Conservation (phyloP, 2,113 vertebrate genomes). For the Scytalopus superciliaris region DNA sequence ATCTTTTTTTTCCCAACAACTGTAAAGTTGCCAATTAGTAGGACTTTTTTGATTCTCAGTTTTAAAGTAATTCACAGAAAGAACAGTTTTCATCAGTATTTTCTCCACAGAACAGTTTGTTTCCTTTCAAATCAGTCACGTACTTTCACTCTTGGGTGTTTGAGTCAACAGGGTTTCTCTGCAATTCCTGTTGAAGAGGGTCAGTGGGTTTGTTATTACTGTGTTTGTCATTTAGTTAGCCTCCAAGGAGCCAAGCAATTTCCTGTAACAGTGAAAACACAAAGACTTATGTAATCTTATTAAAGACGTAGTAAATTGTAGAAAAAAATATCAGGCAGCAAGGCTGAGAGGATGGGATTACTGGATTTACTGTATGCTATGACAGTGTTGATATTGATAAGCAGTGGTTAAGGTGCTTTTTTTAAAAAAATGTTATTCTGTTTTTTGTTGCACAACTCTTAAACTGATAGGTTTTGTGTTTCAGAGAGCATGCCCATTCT, state of each 20-base stretch:
- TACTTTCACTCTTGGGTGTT: background rate
- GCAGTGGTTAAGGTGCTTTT: background rate
- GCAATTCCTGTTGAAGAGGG: background rate
- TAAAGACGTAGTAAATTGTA: background rate
- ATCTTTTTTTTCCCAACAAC: background rate
- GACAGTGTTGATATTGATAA: background rate
- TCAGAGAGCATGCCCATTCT: background rate
- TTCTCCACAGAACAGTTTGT: background rate
- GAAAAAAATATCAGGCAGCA: background rate
- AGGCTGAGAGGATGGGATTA: background rate
- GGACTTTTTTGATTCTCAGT: background rate
- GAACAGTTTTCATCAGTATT: background rate
- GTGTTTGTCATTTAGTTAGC: background rate
- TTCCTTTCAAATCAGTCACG: background rate
- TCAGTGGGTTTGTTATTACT: conserved; percentile 21
- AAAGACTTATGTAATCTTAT: conserved; percentile 14
- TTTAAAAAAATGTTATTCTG: background rate
- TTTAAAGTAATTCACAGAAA: background rate
- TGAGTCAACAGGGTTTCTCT: background rate
- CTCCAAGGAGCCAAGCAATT: background rate
- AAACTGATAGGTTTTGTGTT: background rate
- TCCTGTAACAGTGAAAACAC: conserved; percentile 39
- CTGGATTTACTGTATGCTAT: background rate
- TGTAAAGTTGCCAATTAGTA: background rate
- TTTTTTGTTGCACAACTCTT: background rate